Base-by-base conservation (phyloP, 1,140 invertebrate genomes). In the Apis florea region DNA sequence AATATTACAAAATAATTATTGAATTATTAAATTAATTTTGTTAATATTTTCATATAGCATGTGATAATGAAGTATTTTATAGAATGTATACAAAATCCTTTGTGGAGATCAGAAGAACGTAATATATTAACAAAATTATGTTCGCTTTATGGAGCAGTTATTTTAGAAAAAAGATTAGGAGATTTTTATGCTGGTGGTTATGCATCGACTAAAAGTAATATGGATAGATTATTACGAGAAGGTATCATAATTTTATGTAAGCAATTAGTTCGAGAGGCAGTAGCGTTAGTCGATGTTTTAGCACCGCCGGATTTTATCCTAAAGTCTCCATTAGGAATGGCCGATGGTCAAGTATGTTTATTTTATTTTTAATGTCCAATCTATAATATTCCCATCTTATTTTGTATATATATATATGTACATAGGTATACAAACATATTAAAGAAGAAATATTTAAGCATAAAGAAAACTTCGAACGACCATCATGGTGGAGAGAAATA, bases 241-340 rank as follows among this genome's bases (percentile, higher is more conserved):
- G 95, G 94, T 0, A 95, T 98, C 24, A 89, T 98, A 74, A 91
- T 94, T 54, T 90, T 98, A 40, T 98, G 97, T 90, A 90, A 87
- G 19, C 94, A 95, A 53, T 91, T 99, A 31, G 97, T 97, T 91
- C 92, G 95, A 54, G 96, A 98, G 68, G 95, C 96, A 49, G 96
- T 99, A 9, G 93, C 95, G 54, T 93, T 98, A 19, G 97, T 96
- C 1, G 98, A 99, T 93, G 96, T 96, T 61, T 93, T 99, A 51
- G 97, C 97, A 51, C 97, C 98, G 5, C 96, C 98, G 6, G 98
- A 99, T 94, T 98, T 97, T 91, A 95, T 97, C 58, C 88, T 98
- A 13, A 96, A 97, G 91, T 98, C 97, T n/a, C 95, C 96, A 49
- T 93, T 98, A n/a, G 97, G 97, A 64, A 95, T 95, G 90, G 95